Base-by-base conservation (phyloP, 2,113 vertebrate species). In the Henicopernis longicauda region DNA sequence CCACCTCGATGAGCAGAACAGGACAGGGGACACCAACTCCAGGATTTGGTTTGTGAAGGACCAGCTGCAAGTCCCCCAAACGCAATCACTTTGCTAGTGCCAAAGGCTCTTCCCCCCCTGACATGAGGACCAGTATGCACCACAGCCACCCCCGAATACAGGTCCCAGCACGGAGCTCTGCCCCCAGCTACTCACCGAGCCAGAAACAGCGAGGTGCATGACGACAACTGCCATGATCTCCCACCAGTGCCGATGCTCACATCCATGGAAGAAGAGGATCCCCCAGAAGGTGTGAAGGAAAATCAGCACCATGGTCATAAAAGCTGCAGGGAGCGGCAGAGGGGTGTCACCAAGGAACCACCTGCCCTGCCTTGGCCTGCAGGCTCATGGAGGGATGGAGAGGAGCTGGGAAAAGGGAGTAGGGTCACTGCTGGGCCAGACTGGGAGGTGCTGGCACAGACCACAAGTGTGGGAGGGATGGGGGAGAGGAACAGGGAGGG, bases 1-100 rank as follows among this genome's bases (percentile, higher is more conserved):
- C 32, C 9, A 3, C 19, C 13, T 59, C 13, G 2, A 7, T 0
- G 0, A 74, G n/a, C 1, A 1, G 42, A 82, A 26, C 3, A 6
- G 16, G 17, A 66, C 42, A 70, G 26, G 20, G 0, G 2, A 52
- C 40, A 93, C 14, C n/a, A 82, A 7, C 38, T 47, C 32, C 32
- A 83, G 13, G 9, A 59, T 71, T n/a, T 6, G 1, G 32, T 79
- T 86, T 63, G n/a, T 67, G 32, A 85, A 71, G 22, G 42, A 38
- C n/a, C 54, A 81, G 55, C 16, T 58, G 10, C 47, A 69, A 62
- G 19, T 61, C 11, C 29, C 49, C 20, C 38, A 78, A 49, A 62
- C 1, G 18, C 63, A 77, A 45, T 9, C 12, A 34, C 38, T 50
- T 62, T 5, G 1, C 49, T 54, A 77, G 40, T 54, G 58, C 36